Evolutionary conservation across 2,113 vertebrate species (phyloP).

Genomic region (Aramus guarauna): DNA sequence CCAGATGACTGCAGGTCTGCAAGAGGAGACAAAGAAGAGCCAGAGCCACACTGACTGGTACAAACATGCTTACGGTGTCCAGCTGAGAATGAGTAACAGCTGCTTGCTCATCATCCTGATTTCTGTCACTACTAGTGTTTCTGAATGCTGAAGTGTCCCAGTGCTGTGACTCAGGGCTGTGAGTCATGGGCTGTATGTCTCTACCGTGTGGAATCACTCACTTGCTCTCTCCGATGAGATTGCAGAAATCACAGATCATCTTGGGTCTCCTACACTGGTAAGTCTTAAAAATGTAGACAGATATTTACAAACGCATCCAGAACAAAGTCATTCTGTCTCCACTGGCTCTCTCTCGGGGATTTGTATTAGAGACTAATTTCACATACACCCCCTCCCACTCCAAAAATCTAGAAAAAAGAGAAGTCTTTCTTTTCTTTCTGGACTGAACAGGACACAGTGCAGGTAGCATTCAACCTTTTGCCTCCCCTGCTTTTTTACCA

Average conservation of each 20-base stretch:
- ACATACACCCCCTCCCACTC: not conserved
- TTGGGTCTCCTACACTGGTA: not conserved
- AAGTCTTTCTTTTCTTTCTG: not conserved
- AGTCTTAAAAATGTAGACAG: not conserved
- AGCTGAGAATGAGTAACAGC: slow-evolving; percentile 68
- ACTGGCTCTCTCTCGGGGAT: not conserved
- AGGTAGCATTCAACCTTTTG: not conserved
- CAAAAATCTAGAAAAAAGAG: not conserved
- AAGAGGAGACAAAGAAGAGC: slow-evolving; percentile 27
- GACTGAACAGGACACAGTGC: not conserved
- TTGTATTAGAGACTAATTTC: not conserved
- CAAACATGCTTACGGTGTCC: slow-evolving; percentile 51
- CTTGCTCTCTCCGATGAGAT: slow-evolving; percentile 53
- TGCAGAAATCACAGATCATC: slow-evolving; percentile 57
- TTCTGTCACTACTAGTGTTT: slow-evolving; percentile 60
- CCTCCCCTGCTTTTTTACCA: not conserved
- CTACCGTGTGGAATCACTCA: slow-evolving; percentile 29
- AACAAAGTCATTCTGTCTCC: not conserved
- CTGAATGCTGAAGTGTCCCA: slow-evolving; percentile 50
- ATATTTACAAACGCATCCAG: slow-evolving; percentile 36
- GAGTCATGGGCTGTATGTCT: slow-evolving; percentile 63
- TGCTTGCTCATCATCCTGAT: slow-evolving; percentile 63
- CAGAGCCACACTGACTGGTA: slow-evolving; percentile 34
- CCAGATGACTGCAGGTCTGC: slow-evolving; percentile 54
- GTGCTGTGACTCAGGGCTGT: slow-evolving; percentile 61